Base-by-base conservation (phyloP, 2,888 invertebrate genomes). In the Ophraella communa region DNA sequence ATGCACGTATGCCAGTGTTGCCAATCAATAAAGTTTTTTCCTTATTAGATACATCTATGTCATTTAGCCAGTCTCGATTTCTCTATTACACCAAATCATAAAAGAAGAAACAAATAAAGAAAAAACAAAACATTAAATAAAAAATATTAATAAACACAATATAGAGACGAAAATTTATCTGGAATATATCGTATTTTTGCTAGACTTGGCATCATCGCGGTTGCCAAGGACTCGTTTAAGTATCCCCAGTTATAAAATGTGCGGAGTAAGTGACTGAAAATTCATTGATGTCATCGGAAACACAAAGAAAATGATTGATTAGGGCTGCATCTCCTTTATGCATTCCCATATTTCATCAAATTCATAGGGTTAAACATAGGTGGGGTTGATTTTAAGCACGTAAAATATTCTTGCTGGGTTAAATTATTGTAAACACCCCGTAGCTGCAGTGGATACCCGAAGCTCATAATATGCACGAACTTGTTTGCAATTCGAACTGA, bases 301-400 rank as follows among this genome's bases (percentile, higher is more conserved):
- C 20, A 55, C 24, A 55, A 55, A 55, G 44, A 45, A 56, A 57
- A 18, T 57, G 57, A 57, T 57, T 20, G 57, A 57, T 57, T 47
- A 57, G 30, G 7, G n/a, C n/a, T 27, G 17, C 42, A 57, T 35
- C 47, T 57, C 23, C 47, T 47, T 47, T 5, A 47, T 47, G 5
- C 39, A 17, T 14, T 39, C 7, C 44, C 23, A 23, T 21, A 55
- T 39, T 35, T 53, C 27, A 53, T 53, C 39, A 35, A 33, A n/a
- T n/a, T n/a, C n/a, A n/a, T n/a, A n/a, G n/a, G n/a, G n/a, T n/a
- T n/a, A n/a, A n/a, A n/a, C n/a, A n/a, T n/a, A n/a, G n/a, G n/a
- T n/a, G n/a, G n/a, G n/a, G n/a, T n/a, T 10, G 10, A 30, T 30
- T 8, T 30, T 10, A 30, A 10, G 30, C 11, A 10, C 11, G 11